A percentile compares a stretch with the other conserved stretches of the same genome.
Evolutionary conservation across 1,140 invertebrate genomes (phyloP).

Genomic region (Lepidostoma basale): DNA sequence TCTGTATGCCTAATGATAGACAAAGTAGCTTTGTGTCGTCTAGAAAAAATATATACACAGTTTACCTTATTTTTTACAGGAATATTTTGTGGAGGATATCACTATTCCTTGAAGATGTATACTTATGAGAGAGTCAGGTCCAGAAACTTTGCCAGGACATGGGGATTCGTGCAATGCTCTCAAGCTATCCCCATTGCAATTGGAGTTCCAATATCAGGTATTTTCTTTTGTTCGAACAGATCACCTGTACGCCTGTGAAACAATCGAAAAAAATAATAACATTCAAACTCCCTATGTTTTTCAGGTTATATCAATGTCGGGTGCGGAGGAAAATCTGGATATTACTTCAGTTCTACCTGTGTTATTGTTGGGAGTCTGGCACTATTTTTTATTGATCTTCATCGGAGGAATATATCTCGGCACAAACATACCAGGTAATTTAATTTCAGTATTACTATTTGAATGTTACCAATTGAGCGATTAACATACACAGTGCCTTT

Average conservation of each 20-base stretch:
- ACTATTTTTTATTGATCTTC: conserved; percentile 80
- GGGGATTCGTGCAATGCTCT: conserved; percentile 89
- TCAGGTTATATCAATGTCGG: conserved; percentile 79
- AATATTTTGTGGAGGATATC: conserved; percentile 82
- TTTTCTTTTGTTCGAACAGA: conserved; percentile 28
- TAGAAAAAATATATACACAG: too few species aligned
- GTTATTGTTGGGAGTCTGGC: conserved; percentile 76
- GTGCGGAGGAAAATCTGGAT: conserved; percentile 76
- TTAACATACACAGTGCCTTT: too few species aligned
- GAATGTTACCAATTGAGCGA: too few species aligned
- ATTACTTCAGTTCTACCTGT: conserved; percentile 82
- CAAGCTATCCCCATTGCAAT: conserved; percentile 85
- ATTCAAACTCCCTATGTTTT: conserved; percentile 30
- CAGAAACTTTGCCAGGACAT: conserved; percentile 84
- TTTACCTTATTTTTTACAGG: conserved; percentile 54
- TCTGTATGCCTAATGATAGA: too few species aligned
- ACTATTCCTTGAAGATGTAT: conserved; percentile 88
- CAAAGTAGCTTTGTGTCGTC: too few species aligned
- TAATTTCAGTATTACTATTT: too few species aligned
- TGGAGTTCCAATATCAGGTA: conserved; percentile 85
- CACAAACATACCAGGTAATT: conserved; percentile 70
- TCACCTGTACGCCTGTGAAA: background rate
- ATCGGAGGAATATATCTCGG: conserved; percentile 69
- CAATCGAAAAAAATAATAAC: background rate
- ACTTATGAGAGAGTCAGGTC: conserved; percentile 84